Evolutionary conservation across 2,888 invertebrate species (phyloP).

Genomic region (Linnaemya vulpina): DNA sequence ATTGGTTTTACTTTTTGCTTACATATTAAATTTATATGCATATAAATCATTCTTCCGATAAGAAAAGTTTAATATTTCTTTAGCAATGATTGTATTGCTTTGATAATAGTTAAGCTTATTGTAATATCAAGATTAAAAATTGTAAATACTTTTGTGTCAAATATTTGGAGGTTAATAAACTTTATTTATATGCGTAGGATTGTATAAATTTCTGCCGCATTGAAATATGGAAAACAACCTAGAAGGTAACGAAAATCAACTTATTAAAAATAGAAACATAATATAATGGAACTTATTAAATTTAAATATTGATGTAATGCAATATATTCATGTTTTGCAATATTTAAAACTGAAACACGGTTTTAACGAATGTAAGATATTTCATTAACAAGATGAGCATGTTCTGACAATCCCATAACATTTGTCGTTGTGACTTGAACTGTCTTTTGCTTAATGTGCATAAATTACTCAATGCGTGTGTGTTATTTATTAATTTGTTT

Average conservation of each 20-base stretch:
- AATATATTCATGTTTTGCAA: no score
- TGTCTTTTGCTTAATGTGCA: no score
- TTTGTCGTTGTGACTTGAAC: no score
- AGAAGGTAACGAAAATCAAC: background rate
- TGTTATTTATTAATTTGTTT: no score
- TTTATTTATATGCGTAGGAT: background rate
- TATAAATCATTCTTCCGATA: slow-evolving; percentile 15
- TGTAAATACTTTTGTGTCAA: background rate
- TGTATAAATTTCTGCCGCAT: no score
- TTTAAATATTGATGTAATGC: no score
- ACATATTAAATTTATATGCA: background rate
- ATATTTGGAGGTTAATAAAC: slow-evolving; percentile 48
- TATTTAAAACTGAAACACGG: no score
- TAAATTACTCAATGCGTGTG: no score
- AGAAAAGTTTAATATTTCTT: slow-evolving; percentile 3
- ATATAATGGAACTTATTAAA: no score
- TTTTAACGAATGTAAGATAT: background rate
- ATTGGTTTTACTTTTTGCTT: slow-evolving; percentile 29
- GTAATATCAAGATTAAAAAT: slow-evolving; percentile 4
- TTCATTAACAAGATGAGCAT: no score
- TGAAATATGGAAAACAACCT: background rate
- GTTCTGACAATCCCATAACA: no score
- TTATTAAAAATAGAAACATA: no score
- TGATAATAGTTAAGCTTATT: slow-evolving; percentile 12
- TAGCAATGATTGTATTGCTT: background rate